These are phyloP conservation scores for Myrmecophaga tridactyla DNA, from an alignment of 2,113 vertebrate genomes.

Conservation along the genomic window DNA sequence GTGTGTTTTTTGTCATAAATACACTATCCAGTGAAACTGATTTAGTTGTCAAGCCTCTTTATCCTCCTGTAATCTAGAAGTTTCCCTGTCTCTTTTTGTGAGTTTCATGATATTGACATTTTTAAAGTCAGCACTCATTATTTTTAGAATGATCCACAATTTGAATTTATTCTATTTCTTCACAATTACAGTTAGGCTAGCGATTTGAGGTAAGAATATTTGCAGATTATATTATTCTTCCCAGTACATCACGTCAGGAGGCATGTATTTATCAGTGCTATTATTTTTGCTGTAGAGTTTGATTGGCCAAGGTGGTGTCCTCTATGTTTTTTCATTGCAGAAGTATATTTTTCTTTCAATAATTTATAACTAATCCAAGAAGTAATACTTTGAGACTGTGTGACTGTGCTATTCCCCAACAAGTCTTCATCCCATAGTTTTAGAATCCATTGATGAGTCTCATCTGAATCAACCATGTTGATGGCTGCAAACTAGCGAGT, in stretches of 20 bases:
- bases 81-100: neutral
- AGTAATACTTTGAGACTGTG: neutral
- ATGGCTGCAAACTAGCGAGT: neutral
- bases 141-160: neutral
- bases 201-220: constrained; percentile 20
- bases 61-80: neutral
- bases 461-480: neutral
- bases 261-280: neutral
- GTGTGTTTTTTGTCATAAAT: neutral
- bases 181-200: constrained; percentile 4
- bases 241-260: neutral
- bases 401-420: neutral
- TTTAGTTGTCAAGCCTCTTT: neutral
- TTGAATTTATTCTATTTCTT: neutral
- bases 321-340: neutral
- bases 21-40: neutral
- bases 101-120: neutral
- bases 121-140: neutral
- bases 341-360: neutral
- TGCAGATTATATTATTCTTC: neutral
- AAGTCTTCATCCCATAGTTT: neutral
- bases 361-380: neutral
- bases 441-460: neutral
- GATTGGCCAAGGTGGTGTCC: neutral
- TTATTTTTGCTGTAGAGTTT: neutral